These are phyloP conservation scores for Pempheris klunzingeri DNA, from an alignment of 2,797 vertebrate species.

Conservation along the genomic window DNA sequence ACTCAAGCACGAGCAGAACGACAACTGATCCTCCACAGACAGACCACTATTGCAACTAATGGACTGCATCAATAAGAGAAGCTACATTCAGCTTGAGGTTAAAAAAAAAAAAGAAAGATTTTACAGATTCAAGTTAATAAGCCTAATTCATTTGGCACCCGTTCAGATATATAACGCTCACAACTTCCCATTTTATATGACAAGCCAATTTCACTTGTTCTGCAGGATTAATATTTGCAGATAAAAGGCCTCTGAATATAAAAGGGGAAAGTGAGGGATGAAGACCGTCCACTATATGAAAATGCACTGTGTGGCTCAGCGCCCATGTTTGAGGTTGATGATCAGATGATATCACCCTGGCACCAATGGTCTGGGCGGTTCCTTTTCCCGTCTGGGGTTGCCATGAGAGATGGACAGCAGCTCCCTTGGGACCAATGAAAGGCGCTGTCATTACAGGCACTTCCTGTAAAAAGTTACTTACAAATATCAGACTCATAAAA, in stretches of 20 bases:
- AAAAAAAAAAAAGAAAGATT: slow-evolving; percentile 34
- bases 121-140: slow-evolving; percentile 67
- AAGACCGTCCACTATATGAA: slow-evolving; percentile 76
- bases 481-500: slow-evolving; percentile 76
- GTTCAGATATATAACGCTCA: slow-evolving; percentile 49
- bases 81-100: slow-evolving; percentile 50
- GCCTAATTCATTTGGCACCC: slow-evolving; percentile 63
- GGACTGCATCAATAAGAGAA: slow-evolving; percentile 69
- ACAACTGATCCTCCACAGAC: slow-evolving; percentile 75
- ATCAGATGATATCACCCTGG: slow-evolving; percentile 81
- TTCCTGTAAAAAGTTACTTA: slow-evolving; percentile 80
- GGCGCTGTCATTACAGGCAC: slow-evolving; percentile 68
- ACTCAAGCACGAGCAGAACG: slow-evolving; percentile 71
- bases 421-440: slow-evolving; percentile 67
- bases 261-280: slow-evolving; percentile 67
- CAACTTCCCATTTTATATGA: slow-evolving; percentile 72
- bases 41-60: slow-evolving; percentile 75
- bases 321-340: slow-evolving; percentile 73
- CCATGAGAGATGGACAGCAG: slow-evolving; percentile 77
- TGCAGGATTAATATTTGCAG: slow-evolving; percentile 78
- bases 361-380: slow-evolving; percentile 70
- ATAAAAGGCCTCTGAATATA: slow-evolving; percentile 48
- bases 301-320: slow-evolving; percentile 79
- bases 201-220: slow-evolving; percentile 74
- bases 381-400: slow-evolving; percentile 75